These are phyloP conservation scores for Hippasteria phrygiana DNA, from an alignment of 53 echinoderm and acorn worm species.

Conservation along the genomic window DNA sequence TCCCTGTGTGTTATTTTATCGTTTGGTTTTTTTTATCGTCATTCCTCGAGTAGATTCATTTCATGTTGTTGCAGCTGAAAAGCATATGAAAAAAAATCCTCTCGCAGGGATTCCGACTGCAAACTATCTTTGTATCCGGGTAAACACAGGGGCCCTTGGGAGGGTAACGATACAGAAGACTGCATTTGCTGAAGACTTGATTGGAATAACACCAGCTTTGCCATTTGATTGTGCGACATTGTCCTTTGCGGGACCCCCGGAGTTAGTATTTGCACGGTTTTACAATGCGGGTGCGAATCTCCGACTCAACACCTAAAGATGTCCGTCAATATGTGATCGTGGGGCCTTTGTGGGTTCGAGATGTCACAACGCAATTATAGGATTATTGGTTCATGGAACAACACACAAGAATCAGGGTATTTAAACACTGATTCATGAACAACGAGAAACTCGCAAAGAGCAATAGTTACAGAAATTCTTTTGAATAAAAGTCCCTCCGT, in stretches of 20 bases:
- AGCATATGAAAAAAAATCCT: not conserved
- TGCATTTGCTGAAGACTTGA: conserved; percentile 33
- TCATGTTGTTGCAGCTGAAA: not conserved
- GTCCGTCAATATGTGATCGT: not conserved
- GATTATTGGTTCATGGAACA: not conserved
- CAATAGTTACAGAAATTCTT: not conserved
- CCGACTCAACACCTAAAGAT: not conserved
- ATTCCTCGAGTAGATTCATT: not conserved
- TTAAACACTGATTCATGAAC: not conserved
- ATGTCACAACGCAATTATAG: not conserved
- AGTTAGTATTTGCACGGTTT: not conserved
- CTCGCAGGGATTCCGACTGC: conserved; percentile 25
- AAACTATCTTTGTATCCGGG: conserved; percentile 13
- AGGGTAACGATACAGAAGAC: conserved; percentile 10
- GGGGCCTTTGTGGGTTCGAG: not conserved
- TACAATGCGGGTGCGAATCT: not conserved
- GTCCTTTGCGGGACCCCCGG: too few species aligned
- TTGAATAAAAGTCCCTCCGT: too few species aligned
- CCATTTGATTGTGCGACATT: conserved; percentile 16
- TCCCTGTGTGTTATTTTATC: too few species aligned
- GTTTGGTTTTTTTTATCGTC: not conserved
- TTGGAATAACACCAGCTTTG: conserved; percentile 20
- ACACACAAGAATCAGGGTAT: not conserved
- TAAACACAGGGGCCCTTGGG: conserved; percentile 31
- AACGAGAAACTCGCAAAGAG: not conserved